These are phyloP conservation scores for Merluccius polli DNA, from an alignment of 2,797 vertebrate species.

Conservation along the genomic window DNA sequence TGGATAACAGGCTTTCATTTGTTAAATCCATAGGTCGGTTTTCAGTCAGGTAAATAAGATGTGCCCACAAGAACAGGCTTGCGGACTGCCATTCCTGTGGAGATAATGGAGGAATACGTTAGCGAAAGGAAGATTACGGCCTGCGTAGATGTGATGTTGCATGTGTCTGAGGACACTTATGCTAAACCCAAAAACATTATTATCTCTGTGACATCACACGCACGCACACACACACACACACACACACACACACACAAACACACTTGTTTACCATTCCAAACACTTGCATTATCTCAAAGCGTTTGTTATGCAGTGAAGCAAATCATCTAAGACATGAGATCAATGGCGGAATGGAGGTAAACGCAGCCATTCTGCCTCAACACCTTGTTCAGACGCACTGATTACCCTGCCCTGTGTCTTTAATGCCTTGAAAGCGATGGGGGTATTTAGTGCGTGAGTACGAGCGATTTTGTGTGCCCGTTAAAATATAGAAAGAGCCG, in stretches of 20 bases:
- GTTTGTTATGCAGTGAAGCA: conserved; percentile 51
- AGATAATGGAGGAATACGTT: neutral
- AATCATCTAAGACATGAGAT: conserved; percentile 70
- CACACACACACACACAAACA: neutral
- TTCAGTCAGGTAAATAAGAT: neutral
- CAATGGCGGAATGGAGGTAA: conserved; percentile 24
- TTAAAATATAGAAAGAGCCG: conserved; percentile 31
- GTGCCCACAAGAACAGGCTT: neutral
- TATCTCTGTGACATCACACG: conserved; percentile 61
- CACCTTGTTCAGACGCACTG: conserved; percentile 45
- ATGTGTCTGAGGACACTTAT: conserved; percentile 49
- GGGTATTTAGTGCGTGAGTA: conserved; percentile 5
- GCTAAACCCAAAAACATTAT: conserved; percentile 55
- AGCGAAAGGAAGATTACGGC: neutral
- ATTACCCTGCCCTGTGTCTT: conserved; percentile 19
- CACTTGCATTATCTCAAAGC: conserved; percentile 50
- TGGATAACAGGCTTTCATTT: neutral
- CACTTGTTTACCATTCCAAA: conserved; percentile 46
- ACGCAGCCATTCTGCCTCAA: conserved; percentile 35
- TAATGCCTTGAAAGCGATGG: neutral
- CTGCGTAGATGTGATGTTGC: conserved; percentile 34
- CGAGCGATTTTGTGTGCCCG: conserved; percentile 44
- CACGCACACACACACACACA: conserved; percentile 32
- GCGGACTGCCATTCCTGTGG: neutral
- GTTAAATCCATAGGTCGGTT: neutral